Evolutionary conservation across 2,797 vertebrate species (phyloP), one percentile per base, ranked within the genome.

Genomic region (Microctenopoma lineatum): DNA sequence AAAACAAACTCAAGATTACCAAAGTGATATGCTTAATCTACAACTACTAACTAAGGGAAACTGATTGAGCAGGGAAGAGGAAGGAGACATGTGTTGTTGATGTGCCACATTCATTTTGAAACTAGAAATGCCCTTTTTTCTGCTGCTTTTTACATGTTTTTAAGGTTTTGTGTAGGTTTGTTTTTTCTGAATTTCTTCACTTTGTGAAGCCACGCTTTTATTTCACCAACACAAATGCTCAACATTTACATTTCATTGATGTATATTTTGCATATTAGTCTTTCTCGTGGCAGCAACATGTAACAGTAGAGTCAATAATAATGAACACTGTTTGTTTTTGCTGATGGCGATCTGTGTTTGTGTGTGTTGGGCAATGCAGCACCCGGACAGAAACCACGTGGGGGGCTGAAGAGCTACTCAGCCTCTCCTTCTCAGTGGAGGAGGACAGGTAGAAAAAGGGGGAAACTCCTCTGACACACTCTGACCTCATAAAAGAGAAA

Each of bases 361-460:
- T 90, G 44, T 89, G 67, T 89, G 77, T 80, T 84, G 84, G 81
- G 72, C 84, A 72, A 81, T 59, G 70, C 83, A 93, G 92, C 53
- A 8, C 36, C 54, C 38, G 7, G 86, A 86, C 58, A 82, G 75
- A 87, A 21, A 18, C 70, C 38, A 5, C 61, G 52, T 91, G 91
- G 91, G 84, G 92, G 76, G 50, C 89, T 77, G 85, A 93, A 14
- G 79, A 91, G 63, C 64, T 93, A 74, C 85, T 93, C 76, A 92
- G 93, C 87, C 79, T 94, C 85, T 87, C 91, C 88, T 92, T 91
- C 84, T 91, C 91, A 79, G 0, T 12, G 82, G 87, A 89, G 86
- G 92, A 90, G 84, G 91, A 90, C 81, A 94, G 94, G 94, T 93
- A 93, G 89, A 84, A 75, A 73, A 80, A 51, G 34, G 50, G 46